Conservation (phyloP, 1,140 invertebrate genomes). For the Teleopsis dalmanni region DNA sequence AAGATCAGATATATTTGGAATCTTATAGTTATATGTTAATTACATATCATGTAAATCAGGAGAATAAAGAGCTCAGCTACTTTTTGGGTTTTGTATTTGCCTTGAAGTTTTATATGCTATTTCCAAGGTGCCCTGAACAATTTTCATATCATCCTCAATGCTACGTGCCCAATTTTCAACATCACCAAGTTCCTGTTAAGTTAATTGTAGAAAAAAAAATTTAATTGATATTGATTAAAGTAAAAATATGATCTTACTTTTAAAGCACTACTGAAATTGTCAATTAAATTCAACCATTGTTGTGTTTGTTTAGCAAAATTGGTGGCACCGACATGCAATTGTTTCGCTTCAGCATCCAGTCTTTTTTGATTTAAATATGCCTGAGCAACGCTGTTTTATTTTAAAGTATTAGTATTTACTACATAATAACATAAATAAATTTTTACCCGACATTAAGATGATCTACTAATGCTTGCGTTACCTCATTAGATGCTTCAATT, state of each 20-base stretch:
- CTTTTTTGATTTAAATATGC: conserved; percentile 97
- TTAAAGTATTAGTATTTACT: not conserved
- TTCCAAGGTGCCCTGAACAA: conserved; percentile 86
- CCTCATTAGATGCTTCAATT: conserved; percentile 78
- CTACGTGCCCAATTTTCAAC: conserved; percentile 97
- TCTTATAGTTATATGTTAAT: too few relatives aligned
- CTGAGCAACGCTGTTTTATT: conserved; percentile 71
- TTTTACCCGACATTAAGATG: conserved; percentile 93
- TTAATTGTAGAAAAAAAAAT: not conserved
- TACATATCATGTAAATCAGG: too few relatives aligned
- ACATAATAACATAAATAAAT: not conserved
- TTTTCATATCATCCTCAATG: conserved; percentile 94
- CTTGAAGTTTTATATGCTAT: conserved; percentile 84
- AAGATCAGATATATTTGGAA: too few relatives aligned
- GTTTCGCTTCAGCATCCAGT: conserved; percentile 93
- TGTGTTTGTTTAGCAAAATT: conserved; percentile 95
- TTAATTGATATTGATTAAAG: not conserved
- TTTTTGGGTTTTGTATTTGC: conserved; percentile 20
- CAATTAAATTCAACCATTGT: conserved; percentile 90
- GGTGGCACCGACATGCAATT: conserved; percentile 86
- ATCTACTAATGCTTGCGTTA: conserved; percentile 91
- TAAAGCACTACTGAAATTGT: conserved; percentile 89
- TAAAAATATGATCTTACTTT: conserved; percentile 49
- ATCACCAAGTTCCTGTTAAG: conserved; percentile 85
- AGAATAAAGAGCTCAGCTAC: too few relatives aligned